Evolutionary conservation across 92 coral and sea anemone species (phyloP).

Genomic region (Phenganax subtilis): DNA sequence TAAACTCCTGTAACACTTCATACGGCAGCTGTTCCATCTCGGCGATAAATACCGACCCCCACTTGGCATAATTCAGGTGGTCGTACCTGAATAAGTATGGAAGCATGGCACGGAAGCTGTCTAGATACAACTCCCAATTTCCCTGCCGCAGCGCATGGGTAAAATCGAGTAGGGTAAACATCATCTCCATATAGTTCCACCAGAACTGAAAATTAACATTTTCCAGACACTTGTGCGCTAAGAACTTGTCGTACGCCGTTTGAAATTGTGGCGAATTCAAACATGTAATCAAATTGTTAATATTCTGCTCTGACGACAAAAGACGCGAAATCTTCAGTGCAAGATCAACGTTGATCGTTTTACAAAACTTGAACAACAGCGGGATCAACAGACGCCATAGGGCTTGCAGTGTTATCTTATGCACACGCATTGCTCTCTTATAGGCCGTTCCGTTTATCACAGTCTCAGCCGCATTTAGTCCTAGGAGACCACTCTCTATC

Average conservation of each 20-base stretch:
- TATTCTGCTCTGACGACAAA: conserved; percentile 3
- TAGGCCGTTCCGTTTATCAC: conserved; percentile 51
- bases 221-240: conserved; percentile 29
- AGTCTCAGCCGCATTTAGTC: conserved; percentile 33
- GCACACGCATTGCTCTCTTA: conserved; percentile 51
- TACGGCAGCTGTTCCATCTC: conserved; percentile 12
- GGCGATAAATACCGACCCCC: conserved; percentile 54
- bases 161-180: conserved; percentile 46
- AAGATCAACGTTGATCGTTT: conserved; percentile 36
- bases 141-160: conserved; percentile 55
- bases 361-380: conserved; percentile 16
- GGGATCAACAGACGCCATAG: conserved; percentile 49
- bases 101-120: conserved; percentile 53
- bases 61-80: conserved; percentile 49
- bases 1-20: neutral
- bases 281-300: conserved; percentile 32
- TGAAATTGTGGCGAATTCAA: conserved; percentile 36
- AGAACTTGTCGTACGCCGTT: conserved; percentile 38
- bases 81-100: conserved; percentile 54
- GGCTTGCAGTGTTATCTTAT: conserved; percentile 55
- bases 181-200: conserved; percentile 60
- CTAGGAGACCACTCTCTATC: conserved; percentile 52
- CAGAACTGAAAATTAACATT: conserved; percentile 51
- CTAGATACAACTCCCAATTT: conserved; percentile 49
- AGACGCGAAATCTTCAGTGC: conserved; percentile 15